These are phyloP conservation scores for Harpegnathos saltator DNA, from an alignment of 1,140 invertebrate species.

Conservation along the genomic window DNA sequence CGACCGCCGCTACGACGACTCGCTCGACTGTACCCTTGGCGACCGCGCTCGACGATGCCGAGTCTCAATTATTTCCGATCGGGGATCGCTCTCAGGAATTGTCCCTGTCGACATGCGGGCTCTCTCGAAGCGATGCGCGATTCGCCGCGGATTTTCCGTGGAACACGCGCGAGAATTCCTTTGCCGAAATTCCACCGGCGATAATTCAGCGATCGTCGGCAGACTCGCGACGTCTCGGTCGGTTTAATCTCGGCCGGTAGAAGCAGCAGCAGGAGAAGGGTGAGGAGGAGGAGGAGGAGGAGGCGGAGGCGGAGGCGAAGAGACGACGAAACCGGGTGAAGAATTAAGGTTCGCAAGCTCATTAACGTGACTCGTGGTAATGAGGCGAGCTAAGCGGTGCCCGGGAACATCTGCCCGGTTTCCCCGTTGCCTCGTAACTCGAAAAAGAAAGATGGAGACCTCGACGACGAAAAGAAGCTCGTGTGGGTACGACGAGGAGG, in stretches of 20 bases:
- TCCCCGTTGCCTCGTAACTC: slow-evolving; percentile 42
- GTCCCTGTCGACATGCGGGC: too few relatives aligned
- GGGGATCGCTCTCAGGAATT: background rate
- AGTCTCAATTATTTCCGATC: slow-evolving; percentile 8
- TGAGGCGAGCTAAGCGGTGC: slow-evolving; percentile 69
- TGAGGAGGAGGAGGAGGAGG: too few relatives aligned
- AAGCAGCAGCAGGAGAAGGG: too few relatives aligned
- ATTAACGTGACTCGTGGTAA: slow-evolving; percentile 73
- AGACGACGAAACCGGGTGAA: slow-evolving; percentile 50
- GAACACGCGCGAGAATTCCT: background rate
- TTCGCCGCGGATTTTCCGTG: background rate
- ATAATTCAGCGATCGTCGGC: slow-evolving; percentile 47
- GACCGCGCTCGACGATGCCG: background rate
- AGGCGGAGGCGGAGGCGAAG: background rate
- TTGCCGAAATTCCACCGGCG: slow-evolving; percentile 7
- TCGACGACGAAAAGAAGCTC: slow-evolving; percentile 42
- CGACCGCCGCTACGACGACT: slow-evolving; percentile 28
- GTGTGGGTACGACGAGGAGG: background rate
- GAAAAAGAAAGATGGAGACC: slow-evolving; percentile 21
- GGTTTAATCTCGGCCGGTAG: slow-evolving; percentile 53
- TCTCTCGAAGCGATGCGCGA: too few relatives aligned
- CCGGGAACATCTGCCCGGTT: slow-evolving; percentile 71
- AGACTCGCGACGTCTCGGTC: slow-evolving; percentile 43
- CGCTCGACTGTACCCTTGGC: slow-evolving; percentile 11
- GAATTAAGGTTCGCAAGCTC: slow-evolving; percentile 74